Conservation (phyloP, 2,113 vertebrate genomes). For the Macrotus californicus region DNA sequence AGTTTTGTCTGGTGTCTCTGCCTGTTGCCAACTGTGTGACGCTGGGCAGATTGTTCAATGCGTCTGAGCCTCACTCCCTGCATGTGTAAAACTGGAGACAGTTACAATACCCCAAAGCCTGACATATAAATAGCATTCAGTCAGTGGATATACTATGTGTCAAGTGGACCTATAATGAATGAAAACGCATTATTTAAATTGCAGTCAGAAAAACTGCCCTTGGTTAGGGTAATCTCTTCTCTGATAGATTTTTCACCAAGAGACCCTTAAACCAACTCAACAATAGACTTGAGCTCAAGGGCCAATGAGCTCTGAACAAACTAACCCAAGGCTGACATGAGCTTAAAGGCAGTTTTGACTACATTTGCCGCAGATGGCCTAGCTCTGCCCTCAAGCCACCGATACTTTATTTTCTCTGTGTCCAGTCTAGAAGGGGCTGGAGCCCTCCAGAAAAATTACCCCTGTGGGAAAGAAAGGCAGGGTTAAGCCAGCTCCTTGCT, state of each 20-base stretch:
- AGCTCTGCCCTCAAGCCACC: background rate
- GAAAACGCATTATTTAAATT: slow-evolving; percentile 7
- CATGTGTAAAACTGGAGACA: background rate
- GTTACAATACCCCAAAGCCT: background rate
- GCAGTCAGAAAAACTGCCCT: background rate
- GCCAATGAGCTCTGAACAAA: background rate
- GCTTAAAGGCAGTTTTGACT: background rate
- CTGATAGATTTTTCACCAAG: background rate
- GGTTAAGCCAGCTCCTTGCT: background rate
- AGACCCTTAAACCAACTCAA: background rate
- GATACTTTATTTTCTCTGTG: background rate
- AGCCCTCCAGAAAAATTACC: background rate
- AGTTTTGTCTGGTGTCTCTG: background rate
- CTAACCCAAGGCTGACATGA: background rate
- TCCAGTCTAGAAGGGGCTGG: background rate
- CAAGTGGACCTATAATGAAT: background rate
- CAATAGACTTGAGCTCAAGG: background rate
- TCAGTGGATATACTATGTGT: background rate
- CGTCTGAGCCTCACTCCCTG: background rate
- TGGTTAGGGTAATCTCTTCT: background rate
- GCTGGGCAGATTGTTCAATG: background rate
- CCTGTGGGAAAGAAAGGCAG: background rate
- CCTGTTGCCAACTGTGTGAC: background rate
- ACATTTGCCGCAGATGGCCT: background rate
- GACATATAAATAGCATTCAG: background rate